These are phyloP conservation scores for Cyanoderma ruficeps DNA, from an alignment of 2,113 vertebrate genomes.

Conservation along the genomic window DNA sequence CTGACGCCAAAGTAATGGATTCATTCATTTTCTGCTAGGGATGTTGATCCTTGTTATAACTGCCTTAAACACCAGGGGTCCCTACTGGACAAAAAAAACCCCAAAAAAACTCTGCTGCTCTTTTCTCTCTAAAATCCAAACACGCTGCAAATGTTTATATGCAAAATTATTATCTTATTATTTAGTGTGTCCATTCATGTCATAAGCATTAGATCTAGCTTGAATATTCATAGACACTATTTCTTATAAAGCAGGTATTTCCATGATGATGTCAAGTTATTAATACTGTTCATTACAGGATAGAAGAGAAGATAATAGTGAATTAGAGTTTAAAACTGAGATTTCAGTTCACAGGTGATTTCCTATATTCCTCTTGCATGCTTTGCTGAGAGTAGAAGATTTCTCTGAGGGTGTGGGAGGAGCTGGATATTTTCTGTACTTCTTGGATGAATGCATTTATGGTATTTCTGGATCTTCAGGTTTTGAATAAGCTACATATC, in stretches of 20 bases:
- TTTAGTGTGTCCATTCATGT: not conserved
- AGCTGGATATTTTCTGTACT: not conserved
- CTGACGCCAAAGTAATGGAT: not conserved
- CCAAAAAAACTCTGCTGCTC: not conserved
- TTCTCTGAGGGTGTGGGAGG: not conserved
- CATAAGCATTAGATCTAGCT: not conserved
- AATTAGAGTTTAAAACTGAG: not conserved
- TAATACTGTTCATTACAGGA: not conserved
- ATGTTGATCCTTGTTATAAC: not conserved
- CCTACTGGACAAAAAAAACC: not conserved
- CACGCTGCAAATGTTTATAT: not conserved
- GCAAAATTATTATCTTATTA: not conserved
- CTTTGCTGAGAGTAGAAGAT: not conserved
- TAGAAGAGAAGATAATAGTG: not conserved
- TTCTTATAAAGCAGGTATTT: not conserved
- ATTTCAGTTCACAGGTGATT: not conserved
- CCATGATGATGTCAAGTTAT: not conserved
- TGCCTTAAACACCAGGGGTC: not conserved
- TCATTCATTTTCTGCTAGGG: not conserved
- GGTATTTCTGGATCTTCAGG: not conserved
- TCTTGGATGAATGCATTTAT: not conserved
- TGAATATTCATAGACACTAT: not conserved
- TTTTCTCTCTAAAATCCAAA: not conserved
- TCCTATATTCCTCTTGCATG: not conserved
- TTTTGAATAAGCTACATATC: not conserved